Conservation (phyloP, 2,888 invertebrate species). For the Peribatodes rhomboidaria region DNA sequence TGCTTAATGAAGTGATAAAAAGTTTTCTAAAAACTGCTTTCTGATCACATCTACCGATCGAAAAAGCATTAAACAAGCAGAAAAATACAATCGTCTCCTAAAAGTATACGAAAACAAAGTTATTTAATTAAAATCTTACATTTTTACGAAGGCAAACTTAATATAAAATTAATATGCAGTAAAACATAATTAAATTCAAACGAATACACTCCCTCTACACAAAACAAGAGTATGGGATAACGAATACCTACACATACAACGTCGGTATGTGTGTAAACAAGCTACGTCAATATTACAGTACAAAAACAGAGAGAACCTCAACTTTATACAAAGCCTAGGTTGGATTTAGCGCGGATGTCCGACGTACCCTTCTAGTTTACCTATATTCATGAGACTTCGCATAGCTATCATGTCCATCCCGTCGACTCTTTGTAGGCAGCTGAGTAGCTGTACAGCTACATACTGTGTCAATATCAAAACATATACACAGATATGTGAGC, state of each 20-base stretch:
- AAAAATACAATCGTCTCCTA: neutral
- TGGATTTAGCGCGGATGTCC: neutral
- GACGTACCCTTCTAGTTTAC: neutral
- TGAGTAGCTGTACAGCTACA: slow-evolving; percentile 24
- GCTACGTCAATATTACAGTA: slow-evolving; percentile 68
- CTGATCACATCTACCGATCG: neutral
- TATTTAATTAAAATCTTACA: slow-evolving; percentile 28
- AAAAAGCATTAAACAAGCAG: slow-evolving; percentile 4
- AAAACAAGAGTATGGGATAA: slow-evolving; percentile 65
- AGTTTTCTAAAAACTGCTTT: neutral
- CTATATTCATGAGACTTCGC: slow-evolving; percentile 1
- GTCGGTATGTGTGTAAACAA: slow-evolving; percentile 65
- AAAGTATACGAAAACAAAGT: slow-evolving; percentile 13
- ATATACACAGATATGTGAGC: slow-evolving; percentile 41
- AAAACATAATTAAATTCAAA: slow-evolving; percentile 59
- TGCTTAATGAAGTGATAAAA: no score
- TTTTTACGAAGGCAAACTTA: slow-evolving; percentile 43
- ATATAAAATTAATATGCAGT: slow-evolving; percentile 47
- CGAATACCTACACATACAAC: slow-evolving; percentile 56
- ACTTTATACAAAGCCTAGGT: slow-evolving; percentile 17
- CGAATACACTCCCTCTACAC: slow-evolving; percentile 63
- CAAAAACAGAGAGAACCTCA: slow-evolving; percentile 25
- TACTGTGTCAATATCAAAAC: slow-evolving; percentile 33
- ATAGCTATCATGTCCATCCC: slow-evolving; percentile 6
- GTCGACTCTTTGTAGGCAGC: slow-evolving; percentile 6